Base-by-base conservation (phyloP, 2,888 invertebrate genomes). In the Parelbella ahira region DNA sequence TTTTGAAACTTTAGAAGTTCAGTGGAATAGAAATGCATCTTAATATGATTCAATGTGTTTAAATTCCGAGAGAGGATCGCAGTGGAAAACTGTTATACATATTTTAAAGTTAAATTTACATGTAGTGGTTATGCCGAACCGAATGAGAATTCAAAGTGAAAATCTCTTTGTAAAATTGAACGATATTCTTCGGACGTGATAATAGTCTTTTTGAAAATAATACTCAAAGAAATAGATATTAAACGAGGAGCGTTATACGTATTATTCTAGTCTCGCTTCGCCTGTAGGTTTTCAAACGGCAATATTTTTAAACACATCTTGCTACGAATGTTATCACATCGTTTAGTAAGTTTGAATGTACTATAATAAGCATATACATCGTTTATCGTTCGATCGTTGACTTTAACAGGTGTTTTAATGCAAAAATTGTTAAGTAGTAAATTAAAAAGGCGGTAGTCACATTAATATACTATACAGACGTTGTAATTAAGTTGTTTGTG, bases 51-150 rank as follows among this genome's bases (percentile, higher is more conserved):
- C 70, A 72, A 78, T 82, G 77, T 81, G 76, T 86, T 86, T 83
- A 83, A 86, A 84, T 86, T 86, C 71, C 58, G 61, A 75, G 73
- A 74, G 75, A 72, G 76, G 81, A 73, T 76, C 83, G 80, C 82
- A 76, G 82, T 63, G 82, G 84, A 82, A 84, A 86, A 84, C 84
- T 84, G 84, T 86, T 84, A 84, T 82, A 84, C 86, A 87, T 87
- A 87, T 86, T 84, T 87, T 84, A 86, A 86, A 84, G 78, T 83
- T 73, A 81, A 84, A 86, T 86, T 83, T 86, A 83, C 83, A 82
- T 81, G 75, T 68, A 67, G 54, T 58, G 61, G 56, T 68, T 60
- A 63, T 60, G 59, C 63, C 62, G 54, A 51, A 48, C 50, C 54
- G 78, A 77, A 76, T 72, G 74, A 74, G 68, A 71, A 76, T 70